A percentile compares a stretch with the other conserved stretches of the same genome.
Evolutionary conservation across 2,113 vertebrate species (phyloP).

Genomic region (Nerophis ophidion): DNA sequence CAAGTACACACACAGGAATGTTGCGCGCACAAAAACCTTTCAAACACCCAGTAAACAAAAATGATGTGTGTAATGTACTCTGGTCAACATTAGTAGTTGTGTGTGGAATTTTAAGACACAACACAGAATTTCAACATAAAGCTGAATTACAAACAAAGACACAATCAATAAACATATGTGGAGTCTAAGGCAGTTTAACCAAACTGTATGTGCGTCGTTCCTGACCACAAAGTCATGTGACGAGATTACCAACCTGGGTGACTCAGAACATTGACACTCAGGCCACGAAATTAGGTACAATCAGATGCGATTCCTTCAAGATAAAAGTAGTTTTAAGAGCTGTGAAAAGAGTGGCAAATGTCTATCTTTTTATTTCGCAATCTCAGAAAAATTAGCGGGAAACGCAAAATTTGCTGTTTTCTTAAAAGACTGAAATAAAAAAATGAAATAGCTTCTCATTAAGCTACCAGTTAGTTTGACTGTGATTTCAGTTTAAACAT

Average conservation of each 20-base stretch:
- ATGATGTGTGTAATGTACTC: constrained; percentile 18
- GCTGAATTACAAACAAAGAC: constrained; percentile 4
- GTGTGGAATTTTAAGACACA: constrained; percentile 9
- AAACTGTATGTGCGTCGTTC: constrained; percentile 14
- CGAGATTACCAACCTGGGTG: background rate
- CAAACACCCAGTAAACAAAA: constrained; percentile 9
- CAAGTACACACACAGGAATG: constrained; percentile 28
- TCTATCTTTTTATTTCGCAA: no score
- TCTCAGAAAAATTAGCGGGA: background rate
- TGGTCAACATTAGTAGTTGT: constrained; percentile 5
- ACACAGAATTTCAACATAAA: constrained; percentile 9
- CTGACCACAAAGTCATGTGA: background rate
- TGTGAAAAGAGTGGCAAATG: no score
- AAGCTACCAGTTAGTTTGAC: background rate
- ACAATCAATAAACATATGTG: constrained; percentile 44
- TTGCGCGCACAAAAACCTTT: constrained; percentile 22
- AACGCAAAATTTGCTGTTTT: background rate
- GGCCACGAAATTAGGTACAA: background rate
- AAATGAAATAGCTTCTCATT: background rate
- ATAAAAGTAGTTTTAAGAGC: background rate
- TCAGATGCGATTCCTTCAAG: background rate
- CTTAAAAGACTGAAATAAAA: no score
- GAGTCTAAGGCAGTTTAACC: constrained; percentile 54
- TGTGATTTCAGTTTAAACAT: background rate
- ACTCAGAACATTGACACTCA: no score